Percentiles rank a stretch among this genome's conserved stretches.
Evolutionary conservation across 2,888 invertebrate species (phyloP).

Genomic region (Xestia ashworthii): DNA sequence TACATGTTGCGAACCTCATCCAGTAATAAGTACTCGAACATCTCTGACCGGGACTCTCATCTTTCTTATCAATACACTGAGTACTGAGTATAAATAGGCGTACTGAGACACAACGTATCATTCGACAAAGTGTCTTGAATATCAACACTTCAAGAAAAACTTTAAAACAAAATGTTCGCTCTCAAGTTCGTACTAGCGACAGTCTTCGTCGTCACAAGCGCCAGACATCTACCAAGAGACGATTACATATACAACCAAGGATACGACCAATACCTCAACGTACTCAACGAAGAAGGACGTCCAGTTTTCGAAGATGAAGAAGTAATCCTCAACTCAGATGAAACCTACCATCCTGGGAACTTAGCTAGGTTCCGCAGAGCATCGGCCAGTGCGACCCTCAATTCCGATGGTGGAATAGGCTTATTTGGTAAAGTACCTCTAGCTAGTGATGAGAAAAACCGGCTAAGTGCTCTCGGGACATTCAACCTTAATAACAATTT

Average conservation of each 20-base stretch:
- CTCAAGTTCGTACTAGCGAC: slow-evolving; percentile 47
- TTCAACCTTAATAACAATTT: too few species aligned
- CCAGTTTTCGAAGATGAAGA: slow-evolving; percentile 12
- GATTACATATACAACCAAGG: slow-evolving; percentile 18
- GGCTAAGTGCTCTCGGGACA: too few species aligned
- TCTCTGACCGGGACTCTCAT: background rate
- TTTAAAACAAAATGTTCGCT: slow-evolving; percentile 31
- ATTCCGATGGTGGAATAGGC: slow-evolving; percentile 5
- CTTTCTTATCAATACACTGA: slow-evolving; percentile 22
- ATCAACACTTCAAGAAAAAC: slow-evolving; percentile 5
- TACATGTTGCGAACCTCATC: background rate
- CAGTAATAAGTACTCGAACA: slow-evolving; percentile 2
- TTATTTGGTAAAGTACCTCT: too few species aligned
- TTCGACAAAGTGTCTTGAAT: slow-evolving; percentile 23
- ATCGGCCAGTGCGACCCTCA: slow-evolving; percentile 41
- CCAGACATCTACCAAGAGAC: slow-evolving; percentile 38
- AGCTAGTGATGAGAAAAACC: too few species aligned
- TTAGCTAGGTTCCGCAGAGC: slow-evolving; percentile 39
- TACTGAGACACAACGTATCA: background rate
- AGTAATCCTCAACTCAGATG: background rate
- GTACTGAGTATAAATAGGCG: slow-evolving; percentile 35
- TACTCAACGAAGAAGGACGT: slow-evolving; percentile 19
- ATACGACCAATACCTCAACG: slow-evolving; percentile 6
- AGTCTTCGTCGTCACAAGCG: slow-evolving; percentile 38
- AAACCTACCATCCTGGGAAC: slow-evolving; percentile 15